Percentiles rank a stretch among this genome's conserved stretches.
Conservation (phyloP, 2,113 vertebrate species). For the Penelope pileata region DNA sequence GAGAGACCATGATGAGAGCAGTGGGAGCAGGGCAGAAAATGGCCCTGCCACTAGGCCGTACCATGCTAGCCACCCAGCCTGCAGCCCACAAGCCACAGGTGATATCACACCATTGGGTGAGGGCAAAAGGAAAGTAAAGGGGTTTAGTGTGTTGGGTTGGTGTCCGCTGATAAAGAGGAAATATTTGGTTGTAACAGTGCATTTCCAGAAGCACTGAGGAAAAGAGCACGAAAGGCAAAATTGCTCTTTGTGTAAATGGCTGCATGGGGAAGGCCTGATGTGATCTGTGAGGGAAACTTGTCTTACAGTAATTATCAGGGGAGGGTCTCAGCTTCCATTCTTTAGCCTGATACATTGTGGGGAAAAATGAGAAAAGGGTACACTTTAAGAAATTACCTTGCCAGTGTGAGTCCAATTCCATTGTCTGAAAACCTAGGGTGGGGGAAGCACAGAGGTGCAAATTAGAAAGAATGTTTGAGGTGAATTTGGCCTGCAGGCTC, state of each 20-base stretch:
- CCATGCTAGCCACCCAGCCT: neutral
- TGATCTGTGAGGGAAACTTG: neutral
- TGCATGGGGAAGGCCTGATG: neutral
- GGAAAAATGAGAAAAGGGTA: neutral
- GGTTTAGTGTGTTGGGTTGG: neutral
- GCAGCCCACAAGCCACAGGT: neutral
- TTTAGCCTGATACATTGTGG: neutral
- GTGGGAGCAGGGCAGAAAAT: neutral
- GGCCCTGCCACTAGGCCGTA: neutral
- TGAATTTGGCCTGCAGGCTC: neutral
- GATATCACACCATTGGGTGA: neutral
- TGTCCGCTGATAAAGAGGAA: neutral
- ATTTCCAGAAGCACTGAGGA: neutral
- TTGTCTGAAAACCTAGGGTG: slow-evolving; percentile 56
- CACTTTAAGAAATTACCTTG: slow-evolving; percentile 40
- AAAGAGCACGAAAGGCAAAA: neutral
- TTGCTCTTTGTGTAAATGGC: neutral
- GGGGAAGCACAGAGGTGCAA: neutral
- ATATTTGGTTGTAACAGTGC: neutral
- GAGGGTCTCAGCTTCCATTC: neutral
- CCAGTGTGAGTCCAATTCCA: slow-evolving; percentile 57
- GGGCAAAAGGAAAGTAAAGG: neutral
- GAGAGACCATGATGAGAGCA: accelerated
- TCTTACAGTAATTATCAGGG: neutral
- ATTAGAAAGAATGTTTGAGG: neutral